Evolutionary conservation across 2,113 vertebrate genomes (phyloP).

Genomic region (Sus scrofa): DNA sequence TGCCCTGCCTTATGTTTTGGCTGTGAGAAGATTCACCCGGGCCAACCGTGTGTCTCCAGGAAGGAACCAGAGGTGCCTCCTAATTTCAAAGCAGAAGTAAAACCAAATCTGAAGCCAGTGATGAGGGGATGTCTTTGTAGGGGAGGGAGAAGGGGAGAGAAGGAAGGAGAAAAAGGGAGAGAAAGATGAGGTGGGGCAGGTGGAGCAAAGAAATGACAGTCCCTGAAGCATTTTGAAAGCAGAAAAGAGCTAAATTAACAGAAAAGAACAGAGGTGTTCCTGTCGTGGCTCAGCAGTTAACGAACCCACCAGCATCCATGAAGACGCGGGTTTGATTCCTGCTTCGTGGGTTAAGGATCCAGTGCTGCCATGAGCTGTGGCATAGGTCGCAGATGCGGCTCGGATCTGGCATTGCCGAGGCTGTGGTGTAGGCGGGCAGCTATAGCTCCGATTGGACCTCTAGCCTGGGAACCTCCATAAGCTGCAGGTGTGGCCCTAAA

Average conservation of each 20-base stretch:
- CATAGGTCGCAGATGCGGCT: no score
- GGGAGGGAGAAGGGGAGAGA: rapidly evolving
- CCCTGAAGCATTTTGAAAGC: not conserved
- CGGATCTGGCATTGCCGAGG: no score
- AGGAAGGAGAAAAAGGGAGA: not conserved
- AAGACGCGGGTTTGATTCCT: no score
- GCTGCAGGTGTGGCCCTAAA: no score
- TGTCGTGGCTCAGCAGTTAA: no score
- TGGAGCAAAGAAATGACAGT: rapidly evolving
- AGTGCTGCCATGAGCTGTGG: no score
- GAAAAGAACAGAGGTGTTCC: not conserved
- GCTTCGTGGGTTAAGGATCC: no score
- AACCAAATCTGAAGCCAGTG: not conserved
- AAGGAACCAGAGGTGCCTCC: not conserved
- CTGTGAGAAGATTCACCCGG: not conserved
- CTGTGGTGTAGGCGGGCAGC: no score
- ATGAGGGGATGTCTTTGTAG: not conserved
- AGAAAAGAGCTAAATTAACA: not conserved
- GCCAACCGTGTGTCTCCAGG: not conserved
- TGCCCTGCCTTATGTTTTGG: rapidly evolving
- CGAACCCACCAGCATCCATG: no score
- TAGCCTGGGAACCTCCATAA: no score
- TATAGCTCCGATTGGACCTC: no score
- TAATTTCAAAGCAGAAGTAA: not conserved
- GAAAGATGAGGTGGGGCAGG: rapidly evolving